These are phyloP conservation scores for Neodiprion pinetum DNA, from an alignment of 1,140 invertebrate species.

Conservation along the genomic window DNA sequence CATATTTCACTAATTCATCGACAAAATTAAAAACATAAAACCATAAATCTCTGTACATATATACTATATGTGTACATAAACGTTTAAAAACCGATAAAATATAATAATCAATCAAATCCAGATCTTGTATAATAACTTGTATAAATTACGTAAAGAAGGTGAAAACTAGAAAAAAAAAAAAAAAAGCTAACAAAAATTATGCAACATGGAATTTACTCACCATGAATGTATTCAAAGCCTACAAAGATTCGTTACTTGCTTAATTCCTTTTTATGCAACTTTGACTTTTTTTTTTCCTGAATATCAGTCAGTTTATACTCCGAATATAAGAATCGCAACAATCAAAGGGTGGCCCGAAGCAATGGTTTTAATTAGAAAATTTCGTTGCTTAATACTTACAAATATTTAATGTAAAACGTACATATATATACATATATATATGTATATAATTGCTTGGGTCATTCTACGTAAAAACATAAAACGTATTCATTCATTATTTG, in stretches of 20 bases:
- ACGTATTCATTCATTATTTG: slow-evolving; percentile 59
- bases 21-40: too few relatives aligned
- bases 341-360: slow-evolving; percentile 51
- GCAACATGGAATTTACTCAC: background rate
- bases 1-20: too few relatives aligned
- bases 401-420: background rate
- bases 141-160: too few relatives aligned
- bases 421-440: slow-evolving; percentile 21
- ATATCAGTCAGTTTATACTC: background rate
- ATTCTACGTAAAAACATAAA: slow-evolving; percentile 33
- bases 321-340: slow-evolving; percentile 28
- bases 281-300: background rate
- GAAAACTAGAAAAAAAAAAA: too few relatives aligned
- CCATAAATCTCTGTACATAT: too few relatives aligned
- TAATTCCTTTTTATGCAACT: background rate
- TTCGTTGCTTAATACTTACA: slow-evolving; percentile 39
- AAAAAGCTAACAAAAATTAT: background rate
- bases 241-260: too few relatives aligned
- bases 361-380: slow-evolving; percentile 55
- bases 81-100: too few relatives aligned
- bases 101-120: too few relatives aligned
- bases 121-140: too few relatives aligned
- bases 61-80: too few relatives aligned
- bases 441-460: slow-evolving; percentile 30
- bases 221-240: background rate